These are phyloP conservation scores for Drosophila tani DNA, from an alignment of 1,140 invertebrate species.

Conservation along the genomic window DNA sequence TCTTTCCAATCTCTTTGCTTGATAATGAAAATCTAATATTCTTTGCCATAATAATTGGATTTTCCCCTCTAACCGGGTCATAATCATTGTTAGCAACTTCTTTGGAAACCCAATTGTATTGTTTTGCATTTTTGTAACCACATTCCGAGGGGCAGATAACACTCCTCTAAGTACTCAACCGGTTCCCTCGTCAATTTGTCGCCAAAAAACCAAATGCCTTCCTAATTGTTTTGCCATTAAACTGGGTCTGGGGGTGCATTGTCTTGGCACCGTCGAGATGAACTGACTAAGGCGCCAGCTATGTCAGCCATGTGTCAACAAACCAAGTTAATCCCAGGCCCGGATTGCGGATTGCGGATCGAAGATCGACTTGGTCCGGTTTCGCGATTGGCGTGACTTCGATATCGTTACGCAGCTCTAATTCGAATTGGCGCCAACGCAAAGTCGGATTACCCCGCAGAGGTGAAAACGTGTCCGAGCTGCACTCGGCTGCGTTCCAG, in stretches of 20 bases:
- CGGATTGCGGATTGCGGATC: slow-evolving; percentile 23
- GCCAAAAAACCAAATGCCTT: slow-evolving; percentile 68
- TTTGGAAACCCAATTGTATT: slow-evolving; percentile 10
- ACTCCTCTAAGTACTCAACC: slow-evolving; percentile 56
- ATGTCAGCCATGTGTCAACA: slow-evolving; percentile 66
- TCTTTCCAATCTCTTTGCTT: neutral
- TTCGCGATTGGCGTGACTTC: slow-evolving; percentile 42
- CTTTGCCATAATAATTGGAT: slow-evolving; percentile 40
- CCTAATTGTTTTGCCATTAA: slow-evolving; percentile 81
- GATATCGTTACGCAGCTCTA: slow-evolving; percentile 62
- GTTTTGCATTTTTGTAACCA: slow-evolving; percentile 26
- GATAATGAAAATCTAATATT: slow-evolving; percentile 11
- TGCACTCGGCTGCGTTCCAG: slow-evolving; percentile 60
- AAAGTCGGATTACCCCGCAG: slow-evolving; percentile 29
- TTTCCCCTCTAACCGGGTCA: slow-evolving; percentile 50
- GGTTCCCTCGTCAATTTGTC: slow-evolving; percentile 53
- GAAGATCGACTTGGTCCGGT: slow-evolving; percentile 55
- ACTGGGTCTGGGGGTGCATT: slow-evolving; percentile 62
- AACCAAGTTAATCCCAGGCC: slow-evolving; percentile 52
- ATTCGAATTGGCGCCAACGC: slow-evolving; percentile 69
- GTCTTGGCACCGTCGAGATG: slow-evolving; percentile 34
- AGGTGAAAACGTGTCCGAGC: slow-evolving; percentile 16
- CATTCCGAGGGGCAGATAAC: slow-evolving; percentile 39
- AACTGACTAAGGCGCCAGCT: slow-evolving; percentile 68
- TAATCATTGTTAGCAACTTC: slow-evolving; percentile 10